Evolutionary conservation across 2,797 vertebrate species (phyloP).

Genomic region (Aselliscus stoliczkanus): DNA sequence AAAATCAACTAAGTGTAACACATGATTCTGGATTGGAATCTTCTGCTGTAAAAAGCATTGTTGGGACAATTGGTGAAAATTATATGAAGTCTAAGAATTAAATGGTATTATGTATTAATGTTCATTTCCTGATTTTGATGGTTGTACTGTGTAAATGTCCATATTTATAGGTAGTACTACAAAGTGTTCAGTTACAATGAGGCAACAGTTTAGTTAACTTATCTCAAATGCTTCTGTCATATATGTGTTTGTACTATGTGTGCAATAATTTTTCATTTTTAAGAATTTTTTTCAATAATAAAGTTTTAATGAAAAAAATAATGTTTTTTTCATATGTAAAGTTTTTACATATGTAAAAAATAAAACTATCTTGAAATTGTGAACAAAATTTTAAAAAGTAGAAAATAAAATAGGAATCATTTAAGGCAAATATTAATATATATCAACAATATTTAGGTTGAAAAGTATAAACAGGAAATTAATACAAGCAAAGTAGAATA

Average conservation of each 20-base stretch:
- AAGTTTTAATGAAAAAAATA: background rate
- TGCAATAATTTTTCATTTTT: background rate
- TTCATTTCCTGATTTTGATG: background rate
- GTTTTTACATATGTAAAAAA: background rate
- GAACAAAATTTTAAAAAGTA: background rate
- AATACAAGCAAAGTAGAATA: background rate
- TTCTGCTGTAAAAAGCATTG: background rate
- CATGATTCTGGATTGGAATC: background rate
- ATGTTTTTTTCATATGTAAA: no score
- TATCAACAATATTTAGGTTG: background rate
- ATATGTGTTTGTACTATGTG: background rate
- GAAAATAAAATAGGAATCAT: background rate
- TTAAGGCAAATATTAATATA: background rate
- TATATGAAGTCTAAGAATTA: background rate
- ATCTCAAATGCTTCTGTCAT: background rate
- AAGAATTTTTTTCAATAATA: background rate
- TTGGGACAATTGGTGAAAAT: background rate
- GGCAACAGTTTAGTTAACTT: background rate
- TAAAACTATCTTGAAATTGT: background rate
- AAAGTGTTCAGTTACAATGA: background rate
- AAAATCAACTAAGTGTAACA: background rate
- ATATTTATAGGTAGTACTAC: background rate
- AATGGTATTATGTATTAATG: background rate
- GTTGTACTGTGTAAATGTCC: background rate
- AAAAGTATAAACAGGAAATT: background rate